A percentile compares a stretch with the other conserved stretches of the same genome.
Conservation (phyloP, 1,140 invertebrate genomes). For the Diuraphis noxia region DNA sequence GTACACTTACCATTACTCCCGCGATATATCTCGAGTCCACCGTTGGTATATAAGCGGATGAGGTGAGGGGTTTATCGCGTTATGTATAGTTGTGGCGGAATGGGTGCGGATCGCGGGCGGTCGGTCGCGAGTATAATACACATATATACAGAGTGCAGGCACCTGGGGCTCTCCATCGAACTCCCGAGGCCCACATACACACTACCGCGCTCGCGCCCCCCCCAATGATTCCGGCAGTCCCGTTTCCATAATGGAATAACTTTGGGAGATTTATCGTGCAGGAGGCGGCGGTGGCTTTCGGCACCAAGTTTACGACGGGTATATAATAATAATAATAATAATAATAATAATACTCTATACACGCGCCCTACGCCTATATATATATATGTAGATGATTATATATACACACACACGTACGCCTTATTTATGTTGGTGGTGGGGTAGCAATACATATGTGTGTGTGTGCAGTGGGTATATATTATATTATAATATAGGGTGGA, state of each 20-base stretch:
- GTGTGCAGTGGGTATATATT: not conserved
- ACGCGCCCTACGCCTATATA: not conserved
- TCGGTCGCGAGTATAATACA: not conserved
- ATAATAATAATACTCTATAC: conserved; percentile 12
- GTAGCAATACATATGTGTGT: not conserved
- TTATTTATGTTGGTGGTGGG: not conserved
- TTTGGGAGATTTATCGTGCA: conserved; percentile 51
- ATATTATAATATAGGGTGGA: not conserved
- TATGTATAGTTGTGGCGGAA: not conserved
- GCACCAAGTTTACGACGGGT: conserved; percentile 50
- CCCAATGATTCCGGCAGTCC: not conserved
- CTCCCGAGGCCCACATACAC: not conserved
- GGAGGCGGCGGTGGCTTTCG: conserved; percentile 33
- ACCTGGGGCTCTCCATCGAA: conserved; percentile 19
- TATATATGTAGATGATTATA: not conserved
- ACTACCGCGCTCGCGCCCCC: not conserved
- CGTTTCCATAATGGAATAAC: conserved; percentile 44
- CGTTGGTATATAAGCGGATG: not conserved
- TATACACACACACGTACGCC: not conserved
- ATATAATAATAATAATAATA: conserved; percentile 35
- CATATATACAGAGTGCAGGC: not conserved
- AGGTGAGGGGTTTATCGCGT: conserved; percentile 7
- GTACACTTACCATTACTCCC: not conserved
- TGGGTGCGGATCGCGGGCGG: not conserved
- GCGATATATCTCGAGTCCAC: not conserved